A percentile compares a stretch with the other conserved stretches of the same genome.
Evolutionary conservation across 2,113 vertebrate genomes (phyloP).

Genomic region (Setophaga petechia): DNA sequence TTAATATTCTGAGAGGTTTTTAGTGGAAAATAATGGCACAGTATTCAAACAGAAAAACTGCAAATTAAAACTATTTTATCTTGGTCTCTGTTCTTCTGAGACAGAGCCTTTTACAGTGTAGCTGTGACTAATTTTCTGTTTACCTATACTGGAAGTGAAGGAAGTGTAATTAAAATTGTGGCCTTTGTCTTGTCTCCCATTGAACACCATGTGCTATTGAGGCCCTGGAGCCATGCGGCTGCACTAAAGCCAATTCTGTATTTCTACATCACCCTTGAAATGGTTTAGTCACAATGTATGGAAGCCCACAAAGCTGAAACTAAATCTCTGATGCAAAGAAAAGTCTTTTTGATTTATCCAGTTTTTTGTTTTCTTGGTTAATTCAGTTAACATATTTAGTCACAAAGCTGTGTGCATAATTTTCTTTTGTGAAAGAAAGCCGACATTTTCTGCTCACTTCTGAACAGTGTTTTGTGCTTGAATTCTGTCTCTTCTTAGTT

Average conservation of each 20-base stretch:
- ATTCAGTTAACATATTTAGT: background rate
- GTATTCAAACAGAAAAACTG: background rate
- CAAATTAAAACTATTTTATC: background rate
- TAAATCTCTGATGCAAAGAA: background rate
- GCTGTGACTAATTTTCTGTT: background rate
- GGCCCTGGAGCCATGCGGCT: background rate
- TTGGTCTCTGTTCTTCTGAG: background rate
- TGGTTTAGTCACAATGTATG: background rate
- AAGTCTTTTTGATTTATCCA: background rate
- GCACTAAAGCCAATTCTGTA: background rate
- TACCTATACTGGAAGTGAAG: background rate
- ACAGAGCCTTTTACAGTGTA: background rate
- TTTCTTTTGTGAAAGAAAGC: background rate
- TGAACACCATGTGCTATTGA: background rate
- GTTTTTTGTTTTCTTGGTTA: background rate
- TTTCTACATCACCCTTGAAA: background rate
- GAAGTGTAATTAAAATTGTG: background rate
- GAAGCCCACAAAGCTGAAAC: background rate
- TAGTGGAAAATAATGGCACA: background rate
- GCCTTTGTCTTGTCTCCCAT: background rate
- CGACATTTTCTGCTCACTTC: background rate
- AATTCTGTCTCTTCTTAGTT: background rate
- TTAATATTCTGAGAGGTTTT: background rate
- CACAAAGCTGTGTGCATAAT: background rate
- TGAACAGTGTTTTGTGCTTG: background rate